Conservation (phyloP, 92 coral and sea anemone genomes). For the Ricordea florida region DNA sequence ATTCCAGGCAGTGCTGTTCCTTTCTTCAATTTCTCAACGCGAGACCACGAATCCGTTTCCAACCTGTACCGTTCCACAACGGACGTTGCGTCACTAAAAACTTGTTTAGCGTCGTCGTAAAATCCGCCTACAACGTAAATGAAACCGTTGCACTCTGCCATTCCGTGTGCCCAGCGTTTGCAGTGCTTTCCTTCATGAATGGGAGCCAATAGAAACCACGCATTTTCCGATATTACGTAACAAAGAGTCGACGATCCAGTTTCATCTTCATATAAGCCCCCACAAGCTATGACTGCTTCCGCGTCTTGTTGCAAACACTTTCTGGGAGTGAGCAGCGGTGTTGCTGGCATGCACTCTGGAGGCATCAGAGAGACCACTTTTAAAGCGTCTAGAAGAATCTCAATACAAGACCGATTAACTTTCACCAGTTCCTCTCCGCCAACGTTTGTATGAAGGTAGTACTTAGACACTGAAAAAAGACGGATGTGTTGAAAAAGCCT, state of each 20-base stretch:
- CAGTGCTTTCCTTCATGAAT: not conserved
- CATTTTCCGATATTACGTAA: not conserved
- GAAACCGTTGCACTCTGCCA: slow-evolving; percentile 28
- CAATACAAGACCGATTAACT: slow-evolving; percentile 21
- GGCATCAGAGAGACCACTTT: not conserved
- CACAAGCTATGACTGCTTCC: slow-evolving; percentile 1
- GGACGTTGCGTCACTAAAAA: slow-evolving; percentile 38
- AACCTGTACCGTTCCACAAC: slow-evolving; percentile 48
- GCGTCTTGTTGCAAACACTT: slow-evolving; percentile 8
- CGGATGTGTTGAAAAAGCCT: slow-evolving; percentile 38
- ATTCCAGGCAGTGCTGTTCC: slow-evolving; percentile 39
- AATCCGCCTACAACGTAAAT: slow-evolving; percentile 40
- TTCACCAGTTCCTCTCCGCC: slow-evolving; percentile 28
- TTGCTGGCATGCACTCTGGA: not conserved
- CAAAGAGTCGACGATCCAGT: not conserved
- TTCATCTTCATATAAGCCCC: slow-evolving; percentile 10
- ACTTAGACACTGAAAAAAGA: slow-evolving; percentile 18
- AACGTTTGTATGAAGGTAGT: slow-evolving; percentile 3
- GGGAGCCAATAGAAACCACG: slow-evolving; percentile 37
- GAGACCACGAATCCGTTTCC: slow-evolving; percentile 51
- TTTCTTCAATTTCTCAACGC: slow-evolving; percentile 26
- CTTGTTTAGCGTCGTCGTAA: slow-evolving; percentile 26
- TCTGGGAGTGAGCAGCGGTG: not conserved
- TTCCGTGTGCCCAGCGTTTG: slow-evolving; percentile 31
- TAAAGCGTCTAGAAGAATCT: slow-evolving; percentile 19